Percentiles rank a stretch among this genome's conserved stretches.
phyloP scores from a whole-genome alignment of 2,113 vertebrate species.

The Taxidea taxus region DNA sequence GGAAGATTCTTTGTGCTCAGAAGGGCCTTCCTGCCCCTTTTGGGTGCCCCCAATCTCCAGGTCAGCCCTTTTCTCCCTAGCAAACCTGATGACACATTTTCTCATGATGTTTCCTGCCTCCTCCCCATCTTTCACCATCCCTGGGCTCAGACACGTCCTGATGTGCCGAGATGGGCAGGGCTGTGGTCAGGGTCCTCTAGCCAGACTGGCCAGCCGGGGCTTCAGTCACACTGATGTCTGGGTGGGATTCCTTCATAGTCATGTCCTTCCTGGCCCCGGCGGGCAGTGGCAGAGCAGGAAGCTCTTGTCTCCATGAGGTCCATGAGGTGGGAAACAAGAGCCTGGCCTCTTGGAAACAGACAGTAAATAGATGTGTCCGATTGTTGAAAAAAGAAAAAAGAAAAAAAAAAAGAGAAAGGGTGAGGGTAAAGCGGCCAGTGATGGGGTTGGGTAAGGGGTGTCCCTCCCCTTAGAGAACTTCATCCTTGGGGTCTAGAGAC shows the following conservation, averaged over 20 bases:
- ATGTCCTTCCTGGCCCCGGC: fast-evolving
- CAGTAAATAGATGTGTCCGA: not conserved
- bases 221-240: not conserved
- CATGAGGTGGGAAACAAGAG: not conserved
- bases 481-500: fast-evolving
- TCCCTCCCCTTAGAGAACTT: no score
- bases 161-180: not conserved
- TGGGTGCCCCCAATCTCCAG: not conserved
- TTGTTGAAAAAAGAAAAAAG: not conserved
- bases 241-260: not conserved
- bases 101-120: not conserved
- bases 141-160: not conserved
- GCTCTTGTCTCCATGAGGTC: not conserved
- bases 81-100: not conserved
- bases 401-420: not conserved
- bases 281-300: not conserved
- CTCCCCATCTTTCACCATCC: not conserved
- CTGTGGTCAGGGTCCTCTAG: not conserved
- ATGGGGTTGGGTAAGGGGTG: no score
- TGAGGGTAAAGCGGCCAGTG: no score
- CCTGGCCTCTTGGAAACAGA: not conserved
- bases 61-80: not conserved
- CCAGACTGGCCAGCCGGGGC: fast-evolving
- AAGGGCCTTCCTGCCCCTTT: not conserved
- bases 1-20: not conserved